Evolutionary conservation across 2,888 invertebrate species (phyloP).

Genomic region (Lycophotia porphyrea): DNA sequence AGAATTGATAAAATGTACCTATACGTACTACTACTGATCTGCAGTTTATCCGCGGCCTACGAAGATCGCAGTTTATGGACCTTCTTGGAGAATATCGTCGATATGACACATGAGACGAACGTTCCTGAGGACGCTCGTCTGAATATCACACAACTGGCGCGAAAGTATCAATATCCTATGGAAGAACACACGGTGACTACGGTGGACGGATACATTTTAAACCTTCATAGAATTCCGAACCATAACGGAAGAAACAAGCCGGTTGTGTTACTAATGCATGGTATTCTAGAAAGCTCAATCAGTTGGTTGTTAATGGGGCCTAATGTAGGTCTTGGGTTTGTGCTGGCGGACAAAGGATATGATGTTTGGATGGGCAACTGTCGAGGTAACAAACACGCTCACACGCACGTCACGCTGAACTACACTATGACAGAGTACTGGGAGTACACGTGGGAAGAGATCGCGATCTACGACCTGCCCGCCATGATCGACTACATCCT

Average conservation of each 20-base stretch:
- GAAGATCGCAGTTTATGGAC: slow-evolving; percentile 52
- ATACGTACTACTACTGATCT: slow-evolving; percentile 43
- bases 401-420: slow-evolving; percentile 72
- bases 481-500: slow-evolving; percentile 92
- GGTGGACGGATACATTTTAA: slow-evolving; percentile 80
- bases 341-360: slow-evolving; percentile 92
- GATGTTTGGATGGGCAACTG: slow-evolving; percentile 96
- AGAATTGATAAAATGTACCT: slow-evolving; percentile 54
- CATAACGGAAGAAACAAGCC: slow-evolving; percentile 63
- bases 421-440: slow-evolving; percentile 74
- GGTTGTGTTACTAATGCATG: slow-evolving; percentile 94
- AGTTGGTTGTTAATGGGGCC: slow-evolving; percentile 89
- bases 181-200: slow-evolving; percentile 79
- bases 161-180: slow-evolving; percentile 75
- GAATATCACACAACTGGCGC: slow-evolving; percentile 73
- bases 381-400: slow-evolving; percentile 92
- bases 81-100: slow-evolving; percentile 46
- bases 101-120: slow-evolving; percentile 16
- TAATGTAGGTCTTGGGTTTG: slow-evolving; percentile 90
- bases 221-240: slow-evolving; percentile 77
- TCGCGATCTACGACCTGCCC: slow-evolving; percentile 93
- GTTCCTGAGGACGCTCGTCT: slow-evolving; percentile 73
- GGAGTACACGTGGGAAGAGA: slow-evolving; percentile 93
- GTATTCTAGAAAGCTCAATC: slow-evolving; percentile 90
- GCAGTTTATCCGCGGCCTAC: slow-evolving; percentile 44